These are phyloP conservation scores for Heteronetta atricapilla DNA, from an alignment of 2,113 vertebrate species.

Conservation along the genomic window DNA sequence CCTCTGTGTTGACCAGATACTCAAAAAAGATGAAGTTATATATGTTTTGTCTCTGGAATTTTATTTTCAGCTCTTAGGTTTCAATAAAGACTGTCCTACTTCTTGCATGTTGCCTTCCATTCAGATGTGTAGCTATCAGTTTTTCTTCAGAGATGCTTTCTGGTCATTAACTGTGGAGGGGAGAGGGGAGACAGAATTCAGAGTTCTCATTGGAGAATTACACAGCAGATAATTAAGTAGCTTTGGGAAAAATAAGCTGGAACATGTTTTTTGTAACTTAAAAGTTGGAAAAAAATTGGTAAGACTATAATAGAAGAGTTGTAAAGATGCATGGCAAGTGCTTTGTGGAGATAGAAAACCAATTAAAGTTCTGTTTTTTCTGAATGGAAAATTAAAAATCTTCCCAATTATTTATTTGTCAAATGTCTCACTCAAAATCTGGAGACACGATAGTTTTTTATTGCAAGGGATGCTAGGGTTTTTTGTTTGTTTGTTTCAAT, in stretches of 20 bases:
- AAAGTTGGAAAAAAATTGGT: neutral
- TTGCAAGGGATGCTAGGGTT: neutral
- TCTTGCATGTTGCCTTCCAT: neutral
- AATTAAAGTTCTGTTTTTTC: neutral
- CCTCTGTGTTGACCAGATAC: neutral
- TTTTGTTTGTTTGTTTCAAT: neutral
- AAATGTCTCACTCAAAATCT: neutral
- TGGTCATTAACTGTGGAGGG: neutral
- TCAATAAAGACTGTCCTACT: neutral
- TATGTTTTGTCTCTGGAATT: neutral
- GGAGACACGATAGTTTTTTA: neutral
- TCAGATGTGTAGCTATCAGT: neutral
- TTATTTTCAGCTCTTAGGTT: neutral
- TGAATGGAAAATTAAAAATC: neutral
- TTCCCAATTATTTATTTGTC: neutral
- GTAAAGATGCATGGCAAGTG: neutral
- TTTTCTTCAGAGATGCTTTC: neutral
- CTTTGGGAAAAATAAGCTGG: neutral
- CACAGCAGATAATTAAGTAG: neutral
- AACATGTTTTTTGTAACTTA: neutral
- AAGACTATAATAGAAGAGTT: neutral
- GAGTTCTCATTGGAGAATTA: neutral
- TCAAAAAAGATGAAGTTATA: neutral
- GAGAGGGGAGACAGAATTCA: neutral
- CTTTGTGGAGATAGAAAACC: neutral